These are phyloP conservation scores for Sinodicranocentrus sp. DNA, from an alignment of 2,888 invertebrate species.

Conservation along the genomic window DNA sequence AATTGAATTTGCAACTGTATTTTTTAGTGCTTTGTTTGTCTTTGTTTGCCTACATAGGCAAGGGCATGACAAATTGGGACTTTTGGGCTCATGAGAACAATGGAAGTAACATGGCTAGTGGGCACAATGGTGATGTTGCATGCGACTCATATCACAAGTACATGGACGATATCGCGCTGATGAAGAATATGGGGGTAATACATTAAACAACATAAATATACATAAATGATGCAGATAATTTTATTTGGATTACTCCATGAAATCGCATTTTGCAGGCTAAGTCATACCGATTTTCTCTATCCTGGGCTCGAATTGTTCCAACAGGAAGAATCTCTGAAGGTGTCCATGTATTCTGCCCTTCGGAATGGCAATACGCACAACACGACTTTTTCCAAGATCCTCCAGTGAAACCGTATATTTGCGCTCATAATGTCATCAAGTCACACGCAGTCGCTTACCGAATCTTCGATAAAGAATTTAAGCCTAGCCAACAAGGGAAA, in stretches of 20 bases:
- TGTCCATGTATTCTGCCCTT: constrained; percentile 43
- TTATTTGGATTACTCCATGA: too few species aligned
- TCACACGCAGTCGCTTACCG: constrained; percentile 77
- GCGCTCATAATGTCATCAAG: constrained; percentile 77
- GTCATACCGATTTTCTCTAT: constrained; percentile 74
- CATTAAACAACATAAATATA: constrained; percentile 77
- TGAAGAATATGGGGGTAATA: constrained; percentile 78
- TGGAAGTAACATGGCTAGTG: constrained; percentile 77
- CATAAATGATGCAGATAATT: too few species aligned
- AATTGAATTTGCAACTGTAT: too few species aligned
- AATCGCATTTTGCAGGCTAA: constrained; percentile 77
- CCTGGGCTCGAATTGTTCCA: constrained; percentile 80
- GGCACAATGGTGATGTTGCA: constrained; percentile 78
- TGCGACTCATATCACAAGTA: constrained; percentile 80
- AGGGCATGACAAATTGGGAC: constrained; percentile 79
- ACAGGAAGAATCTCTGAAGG: constrained; percentile 77
- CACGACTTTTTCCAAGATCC: constrained; percentile 70
- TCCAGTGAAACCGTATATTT: constrained; percentile 51
- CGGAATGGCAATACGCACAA: constrained; percentile 77
- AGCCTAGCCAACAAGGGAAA: constrained; percentile 51
- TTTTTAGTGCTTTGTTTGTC: too few species aligned
- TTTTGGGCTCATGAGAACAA: constrained; percentile 77
- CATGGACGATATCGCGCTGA: constrained; percentile 79
- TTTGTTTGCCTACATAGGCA: constrained; percentile 77
- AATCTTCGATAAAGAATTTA: constrained; percentile 76